Evolutionary conservation across 2,113 vertebrate genomes (phyloP), one percentile per base, ranked within the genome.

Genomic region (Falco punctatus): DNA sequence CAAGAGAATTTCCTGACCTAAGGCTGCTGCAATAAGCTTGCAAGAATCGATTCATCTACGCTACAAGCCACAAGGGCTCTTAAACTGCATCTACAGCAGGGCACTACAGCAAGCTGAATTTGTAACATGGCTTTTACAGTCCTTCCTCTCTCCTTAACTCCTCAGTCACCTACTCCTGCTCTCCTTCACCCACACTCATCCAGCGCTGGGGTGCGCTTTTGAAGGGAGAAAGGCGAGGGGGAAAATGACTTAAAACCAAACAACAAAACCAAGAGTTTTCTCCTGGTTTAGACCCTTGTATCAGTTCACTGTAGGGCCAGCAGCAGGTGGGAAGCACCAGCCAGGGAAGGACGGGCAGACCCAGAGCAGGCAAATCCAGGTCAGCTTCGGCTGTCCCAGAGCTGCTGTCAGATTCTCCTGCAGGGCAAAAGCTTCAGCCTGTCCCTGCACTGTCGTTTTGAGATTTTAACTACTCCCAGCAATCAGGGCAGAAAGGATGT

Each of bases 131-230:
- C 6, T 38, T 16, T 51, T 64, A 71, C 46, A 62, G 46, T 65
- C 52, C 32, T 32, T 48, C 6, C 30, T 57, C 23, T 78, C 42
- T 82, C 70, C 65, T 40, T 51, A 27, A 46, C 30, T 81, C 22
- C 19, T 16, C 42, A 42, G 32, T 16, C n/a, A 74, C 27, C 42
- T 1, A 1, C 46, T 52, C 54, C 46, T 61, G 35, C 46, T 49
- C 35, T 54, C 46, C 75, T 74, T 33, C 16, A 10, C 22, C 22
- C 28, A 10, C 0, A 2, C 24, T 58, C 64, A 46, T 9, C 69
- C 1, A 1, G 38, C 8, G 21, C 28, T 3, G 11, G 1, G 0
- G 21, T 11, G 22, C 64, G 49, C 3, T 82, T 82, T 23, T 51
- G 11, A 3, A 4, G 11, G 15, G 27, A 54, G 19, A 33, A 91